phyloP scores from a whole-genome alignment of 2,888 invertebrate species.

The Platycheirus albimanus region DNA sequence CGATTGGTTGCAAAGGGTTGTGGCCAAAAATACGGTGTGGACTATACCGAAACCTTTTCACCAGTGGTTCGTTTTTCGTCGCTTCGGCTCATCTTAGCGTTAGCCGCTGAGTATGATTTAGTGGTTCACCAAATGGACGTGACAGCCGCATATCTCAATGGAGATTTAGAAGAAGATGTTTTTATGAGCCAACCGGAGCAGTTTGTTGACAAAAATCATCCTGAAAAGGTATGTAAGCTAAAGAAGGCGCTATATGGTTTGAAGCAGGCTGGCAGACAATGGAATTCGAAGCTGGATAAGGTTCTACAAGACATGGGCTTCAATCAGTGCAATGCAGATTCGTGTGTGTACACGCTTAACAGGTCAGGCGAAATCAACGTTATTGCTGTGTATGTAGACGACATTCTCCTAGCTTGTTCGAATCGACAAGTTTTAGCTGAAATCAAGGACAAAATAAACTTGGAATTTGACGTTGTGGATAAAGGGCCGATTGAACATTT shows the following conservation, averaged over 20 bases:
- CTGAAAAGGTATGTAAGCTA: constrained; percentile 53
- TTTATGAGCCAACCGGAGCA: constrained; percentile 1
- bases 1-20: no score
- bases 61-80: no score
- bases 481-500: no score
- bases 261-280: constrained; percentile 20
- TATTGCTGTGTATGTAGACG: constrained; percentile 53
- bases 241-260: constrained; percentile 33
- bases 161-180: constrained; percentile 14
- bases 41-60: no score
- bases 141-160: constrained; percentile 23
- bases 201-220: neutral
- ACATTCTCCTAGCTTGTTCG: constrained; percentile 44
- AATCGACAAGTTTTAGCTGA: constrained; percentile 13
- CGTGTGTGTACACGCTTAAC: constrained; percentile 24
- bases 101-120: constrained; percentile 45
- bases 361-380: constrained; percentile 9
- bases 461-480: constrained; percentile 44
- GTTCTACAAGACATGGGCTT: constrained; percentile 21
- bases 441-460: constrained; percentile 28
- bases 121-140: constrained; percentile 25
- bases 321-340: constrained; percentile 3
- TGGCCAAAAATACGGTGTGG: no score
- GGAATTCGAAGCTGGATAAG: constrained; percentile 32
- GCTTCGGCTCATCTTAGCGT: neutral